Evolutionary conservation across 1,140 invertebrate species (phyloP), one percentile per base, ranked within the genome.

Genomic region (Holotrichia oblita): DNA sequence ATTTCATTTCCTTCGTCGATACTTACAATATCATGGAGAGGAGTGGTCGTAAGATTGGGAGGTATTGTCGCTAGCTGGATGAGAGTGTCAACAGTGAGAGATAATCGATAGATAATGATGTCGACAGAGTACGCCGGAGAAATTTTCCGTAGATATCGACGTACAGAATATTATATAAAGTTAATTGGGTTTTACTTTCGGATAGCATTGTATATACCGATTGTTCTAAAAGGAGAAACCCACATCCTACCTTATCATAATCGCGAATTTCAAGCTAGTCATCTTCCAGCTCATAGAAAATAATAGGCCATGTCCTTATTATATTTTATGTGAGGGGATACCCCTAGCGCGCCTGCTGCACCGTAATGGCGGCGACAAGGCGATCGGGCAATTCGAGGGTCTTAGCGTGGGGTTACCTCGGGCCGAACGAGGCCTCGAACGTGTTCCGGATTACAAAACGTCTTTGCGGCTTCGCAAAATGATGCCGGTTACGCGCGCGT

Each of bases 371-470:
- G 61, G 61, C 61, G 61, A 69, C 61, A 69, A 69, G 61, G 22
- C 61, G 61, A 69, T 7, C 61, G 24, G 61, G 61, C 61, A 69
- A 69, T 69, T 69, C 22, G 61, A 12, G 48, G 20, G 22, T 69
- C 61, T 69, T 69, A 69, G 61, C 20, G 61, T 27, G 20, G 61
- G 22, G 61, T 69, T 69, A 69, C 27, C 61, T 6, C 61, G 20
- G 61, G 61, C 22, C 12, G 61, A 69, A 69, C 61, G 61, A 34
- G 61, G 17, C 17, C 27, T 17, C 61, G 61, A 69, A 69, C 61
- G 61, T 69, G 61, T 69, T 34, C 61, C 6, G 61, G 61, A 69
- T 69, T 69, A 69, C 61, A 69, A 69, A 69, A 69, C 61, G 61
- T 69, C 61, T 69, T 34, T 69, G 61, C 20, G 61, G 61, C 20